A percentile compares a stretch with the other conserved stretches of the same genome.
These are phyloP conservation scores for Austrofundulus limnaeus DNA, from an alignment of 2,113 vertebrate species.

Conservation along the genomic window DNA sequence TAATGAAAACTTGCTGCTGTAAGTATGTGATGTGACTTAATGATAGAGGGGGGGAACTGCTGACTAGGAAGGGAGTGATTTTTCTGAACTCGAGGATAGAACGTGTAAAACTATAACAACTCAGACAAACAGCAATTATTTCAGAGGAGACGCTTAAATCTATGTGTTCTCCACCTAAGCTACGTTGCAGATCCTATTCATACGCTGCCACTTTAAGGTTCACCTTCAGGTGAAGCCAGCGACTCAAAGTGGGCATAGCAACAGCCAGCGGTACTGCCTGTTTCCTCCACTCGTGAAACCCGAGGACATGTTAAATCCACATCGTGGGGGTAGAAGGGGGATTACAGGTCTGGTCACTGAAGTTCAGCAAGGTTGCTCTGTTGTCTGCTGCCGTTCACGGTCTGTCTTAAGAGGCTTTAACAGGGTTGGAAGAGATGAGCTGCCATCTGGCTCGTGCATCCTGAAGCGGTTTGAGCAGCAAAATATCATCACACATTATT, in stretches of 20 bases:
- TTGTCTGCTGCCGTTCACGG: slow-evolving; percentile 50
- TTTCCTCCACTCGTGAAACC: slow-evolving; percentile 34
- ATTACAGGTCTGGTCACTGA: slow-evolving; percentile 54
- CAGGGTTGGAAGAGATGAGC: slow-evolving; percentile 65
- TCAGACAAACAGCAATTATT: background rate
- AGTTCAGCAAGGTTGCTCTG: slow-evolving; percentile 51
- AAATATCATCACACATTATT: background rate
- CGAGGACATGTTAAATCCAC: slow-evolving; percentile 53
- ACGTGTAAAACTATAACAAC: background rate
- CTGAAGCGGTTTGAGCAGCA: background rate
- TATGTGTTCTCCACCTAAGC: background rate
- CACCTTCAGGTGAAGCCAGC: slow-evolving; percentile 8
- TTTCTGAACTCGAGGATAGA: slow-evolving; percentile 23
- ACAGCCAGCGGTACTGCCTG: slow-evolving; percentile 35
- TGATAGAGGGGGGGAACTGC: slow-evolving; percentile 22
- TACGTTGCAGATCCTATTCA: background rate
- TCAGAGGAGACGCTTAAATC: background rate
- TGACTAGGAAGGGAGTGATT: slow-evolving; percentile 13
- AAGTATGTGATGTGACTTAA: slow-evolving; percentile 19
- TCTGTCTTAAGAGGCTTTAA: slow-evolving; percentile 69
- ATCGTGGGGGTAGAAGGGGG: slow-evolving; percentile 28
- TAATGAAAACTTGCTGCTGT: slow-evolving; percentile 33
- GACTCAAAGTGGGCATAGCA: slow-evolving; percentile 36
- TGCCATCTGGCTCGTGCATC: slow-evolving; percentile 66
- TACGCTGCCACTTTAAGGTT: slow-evolving; percentile 17